These are phyloP conservation scores for Pilophorus perplexus DNA, from an alignment of 2,888 invertebrate genomes.

Conservation along the genomic window DNA sequence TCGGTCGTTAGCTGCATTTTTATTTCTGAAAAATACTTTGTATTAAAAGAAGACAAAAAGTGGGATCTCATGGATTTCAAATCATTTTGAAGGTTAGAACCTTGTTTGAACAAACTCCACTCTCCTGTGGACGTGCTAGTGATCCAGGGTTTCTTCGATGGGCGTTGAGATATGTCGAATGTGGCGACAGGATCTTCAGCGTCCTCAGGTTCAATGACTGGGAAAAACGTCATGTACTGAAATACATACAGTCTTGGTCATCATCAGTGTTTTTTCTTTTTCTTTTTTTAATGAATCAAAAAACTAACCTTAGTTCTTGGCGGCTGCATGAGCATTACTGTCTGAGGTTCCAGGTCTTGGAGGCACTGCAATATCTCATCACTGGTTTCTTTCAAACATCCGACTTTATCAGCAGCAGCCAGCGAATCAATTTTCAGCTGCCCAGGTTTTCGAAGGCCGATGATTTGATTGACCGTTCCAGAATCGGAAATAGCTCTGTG, in stretches of 20 bases:
- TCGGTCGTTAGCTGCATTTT: too few species aligned
- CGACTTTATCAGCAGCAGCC: background rate
- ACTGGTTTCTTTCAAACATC: background rate
- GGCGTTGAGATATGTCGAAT: background rate
- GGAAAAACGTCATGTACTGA: background rate
- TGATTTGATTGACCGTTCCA: conserved; percentile 2
- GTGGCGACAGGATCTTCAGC: background rate
- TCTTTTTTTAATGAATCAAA: too few species aligned
- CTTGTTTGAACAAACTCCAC: too few species aligned
- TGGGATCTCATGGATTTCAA: too few species aligned
- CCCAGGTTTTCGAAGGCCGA: background rate
- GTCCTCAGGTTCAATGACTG: background rate
- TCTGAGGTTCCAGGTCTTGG: too few species aligned
- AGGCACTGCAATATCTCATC: conserved; percentile 4
- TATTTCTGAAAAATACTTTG: too few species aligned
- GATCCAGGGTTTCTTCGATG: conserved; percentile 18
- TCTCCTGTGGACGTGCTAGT: background rate
- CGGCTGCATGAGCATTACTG: too few species aligned
- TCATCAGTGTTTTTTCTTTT: too few species aligned
- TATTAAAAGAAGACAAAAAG: too few species aligned
- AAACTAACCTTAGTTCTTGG: too few species aligned
- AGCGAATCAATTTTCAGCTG: background rate
- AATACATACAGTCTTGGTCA: too few species aligned
- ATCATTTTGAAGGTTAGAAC: too few species aligned
- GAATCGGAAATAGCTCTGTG: conserved; percentile 2